These are phyloP conservation scores for Periophthalmodon schlosseri DNA, from an alignment of 2,113 vertebrate species.

Conservation along the genomic window DNA sequence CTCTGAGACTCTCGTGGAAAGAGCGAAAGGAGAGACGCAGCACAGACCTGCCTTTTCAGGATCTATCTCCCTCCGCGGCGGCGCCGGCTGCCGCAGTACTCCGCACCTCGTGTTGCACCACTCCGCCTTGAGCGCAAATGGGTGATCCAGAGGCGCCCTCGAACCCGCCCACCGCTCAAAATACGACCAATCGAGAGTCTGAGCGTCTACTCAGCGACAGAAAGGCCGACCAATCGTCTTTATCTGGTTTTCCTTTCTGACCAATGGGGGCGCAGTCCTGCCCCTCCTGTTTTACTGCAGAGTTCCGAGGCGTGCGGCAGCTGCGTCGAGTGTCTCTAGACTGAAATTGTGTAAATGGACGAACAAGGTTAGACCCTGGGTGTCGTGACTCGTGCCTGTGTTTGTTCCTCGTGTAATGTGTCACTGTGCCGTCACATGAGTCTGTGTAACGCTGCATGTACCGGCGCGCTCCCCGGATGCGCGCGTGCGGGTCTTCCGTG, in stretches of 20 bases:
- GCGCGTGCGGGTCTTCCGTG: slow-evolving; percentile 50
- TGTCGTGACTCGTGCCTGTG: slow-evolving; percentile 68
- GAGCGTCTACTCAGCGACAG: slow-evolving; percentile 45
- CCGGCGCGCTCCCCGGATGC: slow-evolving; percentile 35
- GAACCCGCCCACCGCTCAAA: slow-evolving; percentile 37
- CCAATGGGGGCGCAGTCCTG: slow-evolving; percentile 65
- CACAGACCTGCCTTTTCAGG: slow-evolving; percentile 57
- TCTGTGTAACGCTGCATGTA: slow-evolving; percentile 53
- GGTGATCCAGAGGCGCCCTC: neutral
- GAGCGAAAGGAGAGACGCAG: slow-evolving; percentile 68
- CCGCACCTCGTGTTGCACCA: slow-evolving; percentile 46
- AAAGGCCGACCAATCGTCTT: slow-evolving; percentile 48
- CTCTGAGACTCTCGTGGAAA: slow-evolving; percentile 69
- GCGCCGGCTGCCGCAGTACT: slow-evolving; percentile 69
- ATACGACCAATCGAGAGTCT: slow-evolving; percentile 55
- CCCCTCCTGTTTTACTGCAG: slow-evolving; percentile 82
- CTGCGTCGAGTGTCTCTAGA: slow-evolving; percentile 53
- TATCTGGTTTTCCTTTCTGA: neutral
- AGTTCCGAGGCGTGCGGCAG: slow-evolving; percentile 68
- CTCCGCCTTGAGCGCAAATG: slow-evolving; percentile 64
- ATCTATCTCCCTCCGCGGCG: slow-evolving; percentile 69
- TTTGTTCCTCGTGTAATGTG: slow-evolving; percentile 53
- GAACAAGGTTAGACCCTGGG: slow-evolving; percentile 64
- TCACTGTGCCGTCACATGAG: slow-evolving; percentile 34
- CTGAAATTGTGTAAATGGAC: slow-evolving; percentile 64